A percentile compares a stretch with the other conserved stretches of the same genome.
These are phyloP conservation scores for Amblyteles armatorius DNA, from an alignment of 2,888 invertebrate species.

Conservation along the genomic window DNA sequence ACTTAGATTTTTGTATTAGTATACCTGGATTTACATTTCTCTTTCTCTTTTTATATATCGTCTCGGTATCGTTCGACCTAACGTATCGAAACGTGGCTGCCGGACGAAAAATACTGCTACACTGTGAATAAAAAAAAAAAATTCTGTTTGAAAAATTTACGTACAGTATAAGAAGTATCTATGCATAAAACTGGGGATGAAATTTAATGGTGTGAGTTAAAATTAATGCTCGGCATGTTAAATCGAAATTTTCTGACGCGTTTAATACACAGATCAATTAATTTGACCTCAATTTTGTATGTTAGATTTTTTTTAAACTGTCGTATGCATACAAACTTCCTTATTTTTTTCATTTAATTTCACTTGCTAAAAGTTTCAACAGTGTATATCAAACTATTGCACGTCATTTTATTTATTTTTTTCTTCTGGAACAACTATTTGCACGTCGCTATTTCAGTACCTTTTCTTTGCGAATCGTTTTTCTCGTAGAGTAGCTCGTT, in stretches of 20 bases:
- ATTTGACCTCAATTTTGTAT: neutral
- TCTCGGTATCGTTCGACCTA: neutral
- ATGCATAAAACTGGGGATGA: neutral
- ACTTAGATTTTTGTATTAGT: conserved; percentile 75
- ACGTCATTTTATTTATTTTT: conserved; percentile 3
- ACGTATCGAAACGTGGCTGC: neutral
- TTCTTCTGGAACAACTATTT: neutral
- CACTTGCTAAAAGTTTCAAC: neutral
- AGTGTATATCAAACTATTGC: conserved; percentile 14
- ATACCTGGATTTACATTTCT: conserved; percentile 64
- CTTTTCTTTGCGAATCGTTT: neutral
- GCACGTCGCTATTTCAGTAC: conserved; percentile 13
- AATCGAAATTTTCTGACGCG: neutral
- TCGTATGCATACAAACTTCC: too few species aligned
- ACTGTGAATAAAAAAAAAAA: neutral
- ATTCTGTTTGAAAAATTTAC: neutral
- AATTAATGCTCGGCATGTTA: neutral
- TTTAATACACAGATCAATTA: neutral
- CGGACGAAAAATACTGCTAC: neutral
- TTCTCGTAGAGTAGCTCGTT: neutral
- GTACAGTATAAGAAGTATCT: neutral
- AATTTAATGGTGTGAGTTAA: neutral
- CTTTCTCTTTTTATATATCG: neutral
- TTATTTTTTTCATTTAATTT: neutral
- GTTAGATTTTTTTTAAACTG: neutral